Evolutionary conservation across 2,888 invertebrate species (phyloP).

Genomic region (Lepidocyrtinus sp.): DNA sequence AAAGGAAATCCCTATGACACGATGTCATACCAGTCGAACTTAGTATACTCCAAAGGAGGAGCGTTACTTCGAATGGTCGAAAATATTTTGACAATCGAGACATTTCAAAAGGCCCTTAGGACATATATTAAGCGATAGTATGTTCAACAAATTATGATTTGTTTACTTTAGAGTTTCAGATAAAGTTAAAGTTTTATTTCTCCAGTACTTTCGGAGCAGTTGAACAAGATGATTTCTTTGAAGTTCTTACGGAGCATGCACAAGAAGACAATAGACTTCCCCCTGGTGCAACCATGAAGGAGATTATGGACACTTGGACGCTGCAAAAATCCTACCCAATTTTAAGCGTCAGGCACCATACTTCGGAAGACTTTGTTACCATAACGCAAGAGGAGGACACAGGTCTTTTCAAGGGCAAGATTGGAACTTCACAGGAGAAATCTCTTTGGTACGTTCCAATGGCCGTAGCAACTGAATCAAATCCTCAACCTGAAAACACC

Average conservation of each 20-base stretch:
- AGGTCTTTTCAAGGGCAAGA: constrained; percentile 17
- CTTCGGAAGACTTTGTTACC: constrained; percentile 28
- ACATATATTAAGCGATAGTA: constrained; percentile 71
- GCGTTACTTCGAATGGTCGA: constrained; percentile 77
- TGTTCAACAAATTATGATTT: neutral
- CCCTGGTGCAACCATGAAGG: constrained; percentile 75
- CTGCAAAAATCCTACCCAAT: constrained; percentile 81
- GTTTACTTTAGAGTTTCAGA: neutral
- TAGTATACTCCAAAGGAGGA: constrained; percentile 72
- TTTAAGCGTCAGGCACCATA: constrained; percentile 73
- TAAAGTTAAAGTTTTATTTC: neutral
- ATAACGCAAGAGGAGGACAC: constrained; percentile 58
- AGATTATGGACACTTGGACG: constrained; percentile 83
- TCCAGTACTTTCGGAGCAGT: constrained; percentile 75
- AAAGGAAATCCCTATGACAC: constrained; percentile 63
- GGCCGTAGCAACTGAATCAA: constrained; percentile 51
- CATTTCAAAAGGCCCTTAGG: constrained; percentile 76
- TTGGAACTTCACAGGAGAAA: constrained; percentile 16
- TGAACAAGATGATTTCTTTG: constrained; percentile 80
- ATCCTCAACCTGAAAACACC: constrained; percentile 38
- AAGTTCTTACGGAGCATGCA: constrained; percentile 73
- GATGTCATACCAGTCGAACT: constrained; percentile 55
- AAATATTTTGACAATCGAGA: constrained; percentile 75
- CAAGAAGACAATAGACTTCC: constrained; percentile 71
- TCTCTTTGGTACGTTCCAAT: constrained; percentile 61